Base-by-base conservation (phyloP, 2,113 vertebrate species). In the Petaurus breviceps region DNA sequence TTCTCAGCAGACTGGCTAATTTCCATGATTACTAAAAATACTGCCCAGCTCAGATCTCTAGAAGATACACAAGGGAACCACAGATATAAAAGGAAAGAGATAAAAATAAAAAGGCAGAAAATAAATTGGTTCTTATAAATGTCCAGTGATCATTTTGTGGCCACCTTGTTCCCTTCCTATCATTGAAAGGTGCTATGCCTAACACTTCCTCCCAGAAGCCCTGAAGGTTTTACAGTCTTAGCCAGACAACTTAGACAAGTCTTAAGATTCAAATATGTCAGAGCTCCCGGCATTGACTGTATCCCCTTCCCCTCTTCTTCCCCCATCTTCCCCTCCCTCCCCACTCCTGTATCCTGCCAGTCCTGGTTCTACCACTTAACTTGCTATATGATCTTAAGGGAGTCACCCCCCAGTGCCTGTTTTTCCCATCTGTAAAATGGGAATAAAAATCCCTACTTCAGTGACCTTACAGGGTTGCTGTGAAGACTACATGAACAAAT, bases 81-180 rank as follows among this genome's bases (percentile, higher is more conserved):
- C 90, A 95, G 94, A 96, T 93, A 96, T 97, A 96, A 97, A 97
- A 98, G 54, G 95, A 95, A 90, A 84, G 94, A 37, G 93, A 97
- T 96, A 96, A 97, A 97, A 98, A 97, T 92, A 97, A 98, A 96
- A 95, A 96, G 96, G 96, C 97, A 96, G 95, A 97, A 96, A 97
- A 95, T 94, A 97, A 96, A 98, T 92, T 37, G 96, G 77, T 68
- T 97, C 91, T 93, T 95, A 90, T 91, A 68, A 93, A 31, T 0
- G 55, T 68, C 94, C 92, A 25, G 95, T 95, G 94, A 90, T 3
- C 53, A 84, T 90, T 94, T 94, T 93, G 68, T 31, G 93, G 89
- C 95, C 90, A 61, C 49, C 68, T 77, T n/a, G 50, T 93, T 84
- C 52, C 53, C 46, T 90, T 94, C 68, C 51, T 16, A 84, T 84